Evolutionary conservation across 1,140 invertebrate genomes (phyloP), one percentile per base, ranked within the genome.

Genomic region (Chelonus insularis): DNA sequence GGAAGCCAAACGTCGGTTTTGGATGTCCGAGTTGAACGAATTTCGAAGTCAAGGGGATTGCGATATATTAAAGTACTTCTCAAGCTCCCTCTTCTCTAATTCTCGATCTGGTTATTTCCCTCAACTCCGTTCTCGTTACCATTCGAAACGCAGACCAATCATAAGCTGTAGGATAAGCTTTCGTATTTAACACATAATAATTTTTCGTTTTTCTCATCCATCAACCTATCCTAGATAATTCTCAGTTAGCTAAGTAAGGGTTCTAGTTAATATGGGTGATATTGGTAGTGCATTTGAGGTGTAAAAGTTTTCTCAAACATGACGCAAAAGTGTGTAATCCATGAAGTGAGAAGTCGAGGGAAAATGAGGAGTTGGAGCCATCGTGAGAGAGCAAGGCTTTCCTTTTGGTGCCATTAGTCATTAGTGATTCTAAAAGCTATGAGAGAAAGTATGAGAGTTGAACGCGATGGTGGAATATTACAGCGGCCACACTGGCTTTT

Each of bases 361-460:
- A 16, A 36, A 14, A 43, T 14, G 36, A 39, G 11, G 36, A 25
- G 25, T 5, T 51, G 11, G 8, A 9, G 43, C 23, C 11, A 4
- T 29, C 25, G 25, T 29, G 20, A 23, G 11, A 18, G 8, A 39
- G n/a, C 9, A 37, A 7, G 43, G 25, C 16, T 41, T 66, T 43
- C 57, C 63, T 72, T 65, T 69, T 65, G 69, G 62, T 70, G 68
- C 68, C 68, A 72, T 72, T 72, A 72, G 70, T 72, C 70, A 72
- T 72, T 72, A 72, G 69, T 61, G 70, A 70, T 72, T 72, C 70
- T 70, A 70, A 72, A 72, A 72, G 70, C 70, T n/a, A 37, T 29
- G 25, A 20, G 29, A 32, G 51, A 8, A 37, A 37, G 51, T 14
- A 20, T 32, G 51, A 29, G 12, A 32, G 29, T n/a, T 18, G 14